Base-by-base conservation (phyloP, 2,888 invertebrate species). In the Torymus aiolomorphi region DNA sequence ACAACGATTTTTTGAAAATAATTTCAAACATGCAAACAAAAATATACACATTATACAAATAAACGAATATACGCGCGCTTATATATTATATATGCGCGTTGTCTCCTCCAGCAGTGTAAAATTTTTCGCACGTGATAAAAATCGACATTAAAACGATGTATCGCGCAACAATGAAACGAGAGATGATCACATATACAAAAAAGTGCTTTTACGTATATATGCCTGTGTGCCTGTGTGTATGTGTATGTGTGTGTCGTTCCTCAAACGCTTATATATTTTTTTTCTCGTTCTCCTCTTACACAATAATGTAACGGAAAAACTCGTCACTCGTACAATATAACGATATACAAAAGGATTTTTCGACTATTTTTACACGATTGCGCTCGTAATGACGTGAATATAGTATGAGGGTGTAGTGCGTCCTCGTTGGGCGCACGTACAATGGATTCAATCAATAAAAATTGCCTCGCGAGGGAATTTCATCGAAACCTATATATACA, bases 21-120 rank as follows among this genome's bases (percentile, higher is more conserved):
- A 61, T 61, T 69, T 67, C 1, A 49, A 57, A 65, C 57, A 54
- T 51, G 51, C 51, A 71, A 71, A 71, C 59, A 61, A 61, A 72
- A 66, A 66, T 56, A 16, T 42, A 42, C 42, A 42, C 42, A 42
- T 42, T 42, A 62, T 63, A 31, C 54, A 65, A 18, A 57, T 57
- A 71, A 71, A 57, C 51, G 52, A 42, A 51, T 54, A 65, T 42
- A 42, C 42, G 42, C 42, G 42, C 8, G 42, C 42, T 42, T 10
- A 10, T 42, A 42, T 42, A 2, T 2, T 31, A 31, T 31, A 31
- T 20, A 20, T 20, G 8, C 42, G 42, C 42, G 42, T 42, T 54
- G 11, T 72, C 31, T 78, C 42, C 49, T 74, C 78, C 69, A 78
- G 78, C 73, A 78, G 69, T 57, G 65, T 75, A 69, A 74, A 69